Evolutionary conservation across 2,888 invertebrate genomes (phyloP).

Genomic region (Mactromeris polynyma): DNA sequence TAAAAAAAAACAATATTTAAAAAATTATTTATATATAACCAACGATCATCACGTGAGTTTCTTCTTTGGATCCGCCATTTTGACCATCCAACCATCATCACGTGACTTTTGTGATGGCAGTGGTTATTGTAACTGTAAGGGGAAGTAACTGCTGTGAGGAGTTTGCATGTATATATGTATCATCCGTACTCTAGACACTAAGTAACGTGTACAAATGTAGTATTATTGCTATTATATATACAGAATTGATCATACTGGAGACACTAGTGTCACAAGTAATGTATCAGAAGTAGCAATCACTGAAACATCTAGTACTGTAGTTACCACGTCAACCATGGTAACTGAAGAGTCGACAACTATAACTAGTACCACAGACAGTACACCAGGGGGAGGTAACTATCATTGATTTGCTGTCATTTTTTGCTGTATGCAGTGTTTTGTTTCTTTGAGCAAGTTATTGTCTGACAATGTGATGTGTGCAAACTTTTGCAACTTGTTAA

Average conservation of each 20-base stretch:
- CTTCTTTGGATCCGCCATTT: too few species aligned
- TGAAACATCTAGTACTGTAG: conserved; percentile 28
- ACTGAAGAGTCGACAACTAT: conserved; percentile 20
- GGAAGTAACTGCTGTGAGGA: too few species aligned
- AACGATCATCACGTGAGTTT: too few species aligned
- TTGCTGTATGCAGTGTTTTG: conserved; percentile 12
- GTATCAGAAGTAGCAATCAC: conserved; percentile 50
- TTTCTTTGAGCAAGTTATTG: background rate
- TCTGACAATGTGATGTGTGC: conserved; percentile 11
- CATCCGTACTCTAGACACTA: background rate
- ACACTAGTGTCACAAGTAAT: conserved; percentile 64
- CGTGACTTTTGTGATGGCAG: too few species aligned
- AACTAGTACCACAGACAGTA: conserved; percentile 44
- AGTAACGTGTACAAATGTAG: background rate
- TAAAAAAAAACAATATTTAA: too few species aligned
- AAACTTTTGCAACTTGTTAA: background rate
- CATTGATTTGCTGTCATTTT: background rate
- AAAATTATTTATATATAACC: too few species aligned
- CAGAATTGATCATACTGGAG: conserved; percentile 68
- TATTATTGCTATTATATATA: conserved; percentile 14
- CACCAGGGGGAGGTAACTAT: conserved; percentile 68
- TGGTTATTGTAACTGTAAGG: too few species aligned
- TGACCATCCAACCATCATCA: too few species aligned
- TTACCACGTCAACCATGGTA: conserved; percentile 1
- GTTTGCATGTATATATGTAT: background rate